These are phyloP conservation scores for Paraescarpia echinospica DNA, from an alignment of 1,140 invertebrate genomes.

Conservation along the genomic window DNA sequence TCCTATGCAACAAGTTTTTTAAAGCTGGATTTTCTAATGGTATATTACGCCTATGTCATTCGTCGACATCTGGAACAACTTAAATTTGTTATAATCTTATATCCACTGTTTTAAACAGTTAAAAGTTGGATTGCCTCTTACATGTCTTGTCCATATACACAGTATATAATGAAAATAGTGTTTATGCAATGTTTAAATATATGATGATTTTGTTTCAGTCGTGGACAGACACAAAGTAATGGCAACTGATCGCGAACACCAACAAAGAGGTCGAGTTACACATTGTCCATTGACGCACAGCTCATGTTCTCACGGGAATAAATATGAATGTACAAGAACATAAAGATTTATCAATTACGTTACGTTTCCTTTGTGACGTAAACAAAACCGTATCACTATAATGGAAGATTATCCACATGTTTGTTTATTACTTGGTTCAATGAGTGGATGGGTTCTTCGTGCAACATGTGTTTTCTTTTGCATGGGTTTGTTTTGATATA, in stretches of 20 bases:
- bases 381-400: too few species aligned
- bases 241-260: not conserved
- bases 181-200: not conserved
- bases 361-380: too few species aligned
- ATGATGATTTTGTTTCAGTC: not conserved
- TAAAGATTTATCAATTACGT: too few species aligned
- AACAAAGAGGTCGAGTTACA: not conserved
- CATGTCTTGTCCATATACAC: not conserved
- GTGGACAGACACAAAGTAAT: not conserved
- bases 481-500: not conserved
- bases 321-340: too few species aligned
- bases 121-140: not conserved
- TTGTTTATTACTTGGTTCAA: not conserved
- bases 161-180: too few species aligned
- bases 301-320: too few species aligned
- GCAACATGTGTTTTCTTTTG: not conserved
- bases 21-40: not conserved
- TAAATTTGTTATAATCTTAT: not conserved
- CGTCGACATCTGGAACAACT: too few species aligned
- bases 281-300: too few species aligned
- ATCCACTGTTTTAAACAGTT: not conserved
- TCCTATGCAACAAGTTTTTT: not conserved
- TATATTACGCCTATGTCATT: not conserved
- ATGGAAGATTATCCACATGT: too few species aligned
- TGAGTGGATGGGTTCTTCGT: not conserved